These are phyloP conservation scores for Microcebus griseorufus DNA, from an alignment of 2,113 vertebrate species.

Conservation along the genomic window DNA sequence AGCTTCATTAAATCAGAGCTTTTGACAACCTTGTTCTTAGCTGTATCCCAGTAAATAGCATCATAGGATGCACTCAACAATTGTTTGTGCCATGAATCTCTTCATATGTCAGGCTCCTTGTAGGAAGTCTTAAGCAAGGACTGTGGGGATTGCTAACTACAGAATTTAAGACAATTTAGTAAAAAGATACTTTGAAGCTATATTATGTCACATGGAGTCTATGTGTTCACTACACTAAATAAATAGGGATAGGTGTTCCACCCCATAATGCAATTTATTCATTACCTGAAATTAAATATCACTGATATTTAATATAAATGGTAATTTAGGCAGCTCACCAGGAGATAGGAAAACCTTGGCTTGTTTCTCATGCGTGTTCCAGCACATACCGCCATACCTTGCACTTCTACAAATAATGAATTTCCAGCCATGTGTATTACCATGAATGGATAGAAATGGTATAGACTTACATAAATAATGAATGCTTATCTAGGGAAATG, in stretches of 20 bases:
- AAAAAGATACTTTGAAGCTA: constrained; percentile 16
- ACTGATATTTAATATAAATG: not conserved
- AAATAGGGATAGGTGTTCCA: not conserved
- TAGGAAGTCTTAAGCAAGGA: not conserved
- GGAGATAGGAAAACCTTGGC: not conserved
- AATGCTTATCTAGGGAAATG: not conserved
- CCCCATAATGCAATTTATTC: constrained; percentile 7
- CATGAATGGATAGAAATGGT: not conserved
- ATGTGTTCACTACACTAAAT: not conserved
- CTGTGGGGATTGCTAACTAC: not conserved
- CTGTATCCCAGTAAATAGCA: not conserved
- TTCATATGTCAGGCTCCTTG: not conserved
- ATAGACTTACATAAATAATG: not conserved
- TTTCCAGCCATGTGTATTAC: not conserved
- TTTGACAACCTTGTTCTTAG: not conserved
- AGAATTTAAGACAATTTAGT: not conserved
- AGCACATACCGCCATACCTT: not conserved
- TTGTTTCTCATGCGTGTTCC: not conserved
- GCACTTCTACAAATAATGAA: not conserved
- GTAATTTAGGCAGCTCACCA: not conserved
- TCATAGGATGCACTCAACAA: not conserved
- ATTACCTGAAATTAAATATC: constrained; percentile 18
- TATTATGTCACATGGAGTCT: not conserved
- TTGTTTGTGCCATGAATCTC: not conserved
- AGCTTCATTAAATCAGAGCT: not conserved